phyloP scores from a whole-genome alignment of 1,140 invertebrate species.

The Plodia interpunctella region DNA sequence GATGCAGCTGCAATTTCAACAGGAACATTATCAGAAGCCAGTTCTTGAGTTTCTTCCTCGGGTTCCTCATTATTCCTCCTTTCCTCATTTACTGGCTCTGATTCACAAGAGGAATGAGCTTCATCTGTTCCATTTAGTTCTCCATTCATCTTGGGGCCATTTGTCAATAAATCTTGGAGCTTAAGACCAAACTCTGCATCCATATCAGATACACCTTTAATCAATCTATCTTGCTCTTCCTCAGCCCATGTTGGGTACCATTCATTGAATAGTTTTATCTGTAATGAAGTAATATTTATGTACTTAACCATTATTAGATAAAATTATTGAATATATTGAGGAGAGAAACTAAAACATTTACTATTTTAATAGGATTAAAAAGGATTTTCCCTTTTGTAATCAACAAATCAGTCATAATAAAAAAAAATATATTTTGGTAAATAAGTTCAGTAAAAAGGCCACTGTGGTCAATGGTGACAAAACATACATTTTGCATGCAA shows the following conservation, averaged over 20 bases:
- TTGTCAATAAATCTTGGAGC: conserved; percentile 78
- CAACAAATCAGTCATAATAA: no score
- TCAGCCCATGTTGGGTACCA: conserved; percentile 90
- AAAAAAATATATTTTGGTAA: no score
- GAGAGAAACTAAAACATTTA: no score
- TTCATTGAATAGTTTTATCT: conserved; percentile 90
- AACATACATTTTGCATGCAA: no score
- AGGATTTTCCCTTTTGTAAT: no score
- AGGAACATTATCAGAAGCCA: conserved; percentile 41
- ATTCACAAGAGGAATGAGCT: conserved; percentile 15
- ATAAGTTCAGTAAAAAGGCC: no score
- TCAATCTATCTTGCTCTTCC: conserved; percentile 84
- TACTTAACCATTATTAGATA: neutral
- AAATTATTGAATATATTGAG: no score
- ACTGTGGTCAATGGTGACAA: no score
- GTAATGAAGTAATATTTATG: conserved; percentile 24
- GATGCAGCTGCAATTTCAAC: conserved; percentile 64
- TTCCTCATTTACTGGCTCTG: conserved; percentile 19
- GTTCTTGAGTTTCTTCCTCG: conserved; percentile 24
- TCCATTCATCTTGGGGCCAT: conserved; percentile 57
- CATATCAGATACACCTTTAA: conserved; percentile 82
- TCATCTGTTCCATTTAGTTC: conserved; percentile 34
- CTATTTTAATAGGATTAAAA: no score
- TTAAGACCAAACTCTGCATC: conserved; percentile 85
- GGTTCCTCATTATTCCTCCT: conserved; percentile 16